Evolutionary conservation across 2,113 vertebrate species (phyloP).

Genomic region (Epinephelus moara): DNA sequence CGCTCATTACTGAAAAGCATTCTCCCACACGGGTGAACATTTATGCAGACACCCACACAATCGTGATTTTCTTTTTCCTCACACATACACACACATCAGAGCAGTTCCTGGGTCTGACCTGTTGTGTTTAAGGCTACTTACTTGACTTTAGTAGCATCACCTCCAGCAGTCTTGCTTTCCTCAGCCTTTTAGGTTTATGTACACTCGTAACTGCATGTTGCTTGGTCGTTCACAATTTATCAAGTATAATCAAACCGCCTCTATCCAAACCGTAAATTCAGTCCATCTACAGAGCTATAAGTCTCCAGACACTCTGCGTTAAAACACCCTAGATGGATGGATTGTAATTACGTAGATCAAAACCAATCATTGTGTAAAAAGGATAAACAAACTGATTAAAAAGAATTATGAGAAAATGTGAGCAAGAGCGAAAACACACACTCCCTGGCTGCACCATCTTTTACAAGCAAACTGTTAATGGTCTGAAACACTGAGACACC

Average conservation of each 20-base stretch:
- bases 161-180: background rate
- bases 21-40: constrained; percentile 6
- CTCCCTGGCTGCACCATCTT: background rate
- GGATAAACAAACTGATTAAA: background rate
- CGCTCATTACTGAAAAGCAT: constrained; percentile 6
- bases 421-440: background rate
- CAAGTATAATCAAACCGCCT: background rate
- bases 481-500: background rate
- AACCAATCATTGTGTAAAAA: constrained; percentile 6
- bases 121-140: background rate
- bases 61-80: background rate
- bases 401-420: constrained; percentile 14
- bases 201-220: background rate
- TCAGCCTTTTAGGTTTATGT: background rate
- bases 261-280: constrained; percentile 5
- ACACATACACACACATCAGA: background rate
- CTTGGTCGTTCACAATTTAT: background rate
- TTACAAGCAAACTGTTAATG: background rate
- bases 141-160: background rate
- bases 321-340: background rate
- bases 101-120: background rate
- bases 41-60: constrained; percentile 21
- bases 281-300: background rate
- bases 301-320: constrained; percentile 1
- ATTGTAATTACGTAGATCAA: background rate